These are phyloP conservation scores for Circaetus cinerascens DNA, from an alignment of 2,113 vertebrate species.

Conservation along the genomic window DNA sequence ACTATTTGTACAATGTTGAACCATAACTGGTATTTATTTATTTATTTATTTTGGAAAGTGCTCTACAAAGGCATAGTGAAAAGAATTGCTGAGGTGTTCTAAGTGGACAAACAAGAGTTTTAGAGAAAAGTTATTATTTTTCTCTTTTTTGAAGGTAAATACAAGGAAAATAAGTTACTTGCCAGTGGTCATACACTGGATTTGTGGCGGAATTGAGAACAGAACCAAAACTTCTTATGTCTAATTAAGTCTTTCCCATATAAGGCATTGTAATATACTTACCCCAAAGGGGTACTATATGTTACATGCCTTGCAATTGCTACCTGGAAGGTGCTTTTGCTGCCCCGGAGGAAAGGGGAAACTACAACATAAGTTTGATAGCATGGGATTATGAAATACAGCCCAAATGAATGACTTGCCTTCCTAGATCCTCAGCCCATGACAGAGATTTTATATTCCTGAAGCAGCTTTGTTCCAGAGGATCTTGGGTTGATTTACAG, in stretches of 20 bases:
- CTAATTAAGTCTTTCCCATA: neutral
- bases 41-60: neutral
- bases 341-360: neutral
- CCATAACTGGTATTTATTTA: neutral
- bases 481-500: neutral
- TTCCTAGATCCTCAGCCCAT: neutral
- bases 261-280: neutral
- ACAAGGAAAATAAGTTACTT: neutral
- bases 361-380: neutral
- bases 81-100: neutral
- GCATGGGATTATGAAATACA: neutral
- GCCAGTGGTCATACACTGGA: too few relatives aligned
- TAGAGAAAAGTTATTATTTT: neutral
- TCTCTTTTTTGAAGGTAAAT: neutral
- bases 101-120: neutral
- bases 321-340: neutral
- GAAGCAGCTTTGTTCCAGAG: neutral
- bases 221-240: neutral
- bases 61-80: neutral
- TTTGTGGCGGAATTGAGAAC: neutral
- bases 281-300: neutral
- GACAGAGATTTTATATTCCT: neutral
- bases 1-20: neutral
- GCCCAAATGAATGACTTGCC: neutral
- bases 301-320: neutral